Percentiles rank a stretch among this genome's conserved stretches.
Evolutionary conservation across 2,113 vertebrate species (phyloP).

Genomic region (Athene cunicularia): DNA sequence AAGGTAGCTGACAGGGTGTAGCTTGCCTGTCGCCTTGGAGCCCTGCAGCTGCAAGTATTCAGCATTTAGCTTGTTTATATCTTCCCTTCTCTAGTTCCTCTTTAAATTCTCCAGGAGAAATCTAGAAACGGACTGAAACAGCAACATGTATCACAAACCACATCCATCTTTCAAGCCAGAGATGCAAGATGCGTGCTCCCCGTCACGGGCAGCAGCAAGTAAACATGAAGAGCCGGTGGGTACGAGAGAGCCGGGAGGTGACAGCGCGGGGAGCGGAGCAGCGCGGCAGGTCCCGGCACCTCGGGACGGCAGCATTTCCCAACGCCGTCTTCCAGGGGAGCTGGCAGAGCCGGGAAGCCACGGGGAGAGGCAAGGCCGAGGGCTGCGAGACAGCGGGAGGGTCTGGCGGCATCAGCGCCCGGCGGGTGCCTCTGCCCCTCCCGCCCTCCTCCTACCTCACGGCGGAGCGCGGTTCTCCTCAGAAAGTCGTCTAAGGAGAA

Average conservation of each 20-base stretch:
- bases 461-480: not conserved
- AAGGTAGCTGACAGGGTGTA: not conserved
- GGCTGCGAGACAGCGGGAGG: not conserved
- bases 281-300: not conserved
- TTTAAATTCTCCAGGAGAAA: conserved; percentile 1
- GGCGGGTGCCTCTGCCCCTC: not conserved
- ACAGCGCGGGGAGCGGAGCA: not conserved
- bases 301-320: not conserved
- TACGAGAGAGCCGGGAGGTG: not conserved
- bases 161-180: not conserved
- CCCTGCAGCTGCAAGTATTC: conserved; percentile 55
- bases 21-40: conserved; percentile 43
- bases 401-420: not conserved
- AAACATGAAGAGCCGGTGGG: conserved; percentile 32
- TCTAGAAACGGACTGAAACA: not conserved
- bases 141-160: not conserved
- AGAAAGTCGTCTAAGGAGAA: not conserved
- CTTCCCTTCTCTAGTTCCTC: conserved; percentile 14
- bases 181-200: not conserved
- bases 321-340: not conserved
- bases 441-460: not conserved
- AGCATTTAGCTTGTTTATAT: conserved; percentile 8
- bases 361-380: not conserved
- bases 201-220: not conserved
- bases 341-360: not conserved